Conservation (phyloP, 2,113 vertebrate genomes). For the Kryptolebias marmoratus region DNA sequence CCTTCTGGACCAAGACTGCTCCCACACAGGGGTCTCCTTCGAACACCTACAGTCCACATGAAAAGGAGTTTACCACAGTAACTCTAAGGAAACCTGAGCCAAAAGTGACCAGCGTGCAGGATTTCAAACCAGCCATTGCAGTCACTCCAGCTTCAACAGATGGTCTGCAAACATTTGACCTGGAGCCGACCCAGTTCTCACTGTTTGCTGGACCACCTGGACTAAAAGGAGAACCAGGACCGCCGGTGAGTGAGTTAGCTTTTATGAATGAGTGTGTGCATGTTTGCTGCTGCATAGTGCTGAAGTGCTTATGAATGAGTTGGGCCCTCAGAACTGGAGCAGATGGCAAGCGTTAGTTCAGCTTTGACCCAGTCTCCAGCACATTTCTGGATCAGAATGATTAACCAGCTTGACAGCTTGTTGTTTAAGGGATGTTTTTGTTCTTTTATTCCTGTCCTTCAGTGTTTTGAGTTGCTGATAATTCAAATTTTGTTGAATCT, state of each 20-base stretch:
- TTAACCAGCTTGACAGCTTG: constrained; percentile 5
- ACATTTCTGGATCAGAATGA: constrained; percentile 3
- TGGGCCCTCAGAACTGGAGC: neutral
- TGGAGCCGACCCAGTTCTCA: constrained; percentile 84
- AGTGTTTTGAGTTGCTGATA: constrained; percentile 2
- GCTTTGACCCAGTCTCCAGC: neutral
- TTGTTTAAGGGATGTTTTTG: neutral
- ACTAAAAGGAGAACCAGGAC: constrained; percentile 90
- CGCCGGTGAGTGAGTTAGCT: constrained; percentile 81
- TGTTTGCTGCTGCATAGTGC: neutral
- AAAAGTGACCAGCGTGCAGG: constrained; percentile 49
- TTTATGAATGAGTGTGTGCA: neutral
- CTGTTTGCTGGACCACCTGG: constrained; percentile 85
- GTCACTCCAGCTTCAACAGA: constrained; percentile 82
- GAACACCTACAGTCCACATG: constrained; percentile 28
- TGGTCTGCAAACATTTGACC: constrained; percentile 83
- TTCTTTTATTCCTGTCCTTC: constrained; percentile 2
- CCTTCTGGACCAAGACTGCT: constrained; percentile 55
- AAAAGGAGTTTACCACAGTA: constrained; percentile 38
- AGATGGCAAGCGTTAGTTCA: neutral
- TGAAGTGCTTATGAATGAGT: constrained; percentile 6
- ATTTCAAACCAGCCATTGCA: constrained; percentile 65
- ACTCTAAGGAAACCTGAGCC: constrained; percentile 67
- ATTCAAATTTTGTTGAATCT: constrained; percentile 6
- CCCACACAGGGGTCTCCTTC: constrained; percentile 28